These are phyloP conservation scores for Muntiacus muntjak DNA, from an alignment of 2,113 vertebrate species.

Conservation along the genomic window DNA sequence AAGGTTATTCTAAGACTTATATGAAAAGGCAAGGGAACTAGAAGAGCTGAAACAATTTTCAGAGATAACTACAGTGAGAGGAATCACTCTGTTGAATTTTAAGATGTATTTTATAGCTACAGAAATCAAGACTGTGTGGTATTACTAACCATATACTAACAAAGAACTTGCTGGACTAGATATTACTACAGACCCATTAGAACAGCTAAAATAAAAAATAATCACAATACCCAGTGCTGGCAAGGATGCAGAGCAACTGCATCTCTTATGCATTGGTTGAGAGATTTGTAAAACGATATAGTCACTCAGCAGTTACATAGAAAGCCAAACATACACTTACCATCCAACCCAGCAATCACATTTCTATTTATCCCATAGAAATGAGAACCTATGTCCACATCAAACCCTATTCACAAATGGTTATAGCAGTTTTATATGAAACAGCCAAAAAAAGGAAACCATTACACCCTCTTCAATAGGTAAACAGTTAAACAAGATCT, in stretches of 20 bases:
- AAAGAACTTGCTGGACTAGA: neutral
- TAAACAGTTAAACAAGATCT: neutral
- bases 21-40: neutral
- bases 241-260: neutral
- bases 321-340: neutral
- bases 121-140: neutral
- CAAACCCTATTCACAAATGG: neutral
- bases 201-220: neutral
- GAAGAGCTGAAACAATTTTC: neutral
- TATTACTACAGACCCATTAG: neutral
- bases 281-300: neutral
- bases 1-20: constrained; percentile 3
- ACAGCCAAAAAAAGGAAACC: neutral
- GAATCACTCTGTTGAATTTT: neutral
- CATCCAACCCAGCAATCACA: neutral
- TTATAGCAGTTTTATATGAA: neutral
- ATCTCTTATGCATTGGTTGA: neutral
- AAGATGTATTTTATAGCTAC: neutral
- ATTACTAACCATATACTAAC: neutral
- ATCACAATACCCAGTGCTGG: neutral
- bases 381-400: neutral
- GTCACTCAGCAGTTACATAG: neutral
- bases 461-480: neutral
- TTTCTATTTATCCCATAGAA: neutral
- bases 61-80: neutral